A percentile compares a stretch with the other conserved stretches of the same genome.
These are phyloP conservation scores for Daboia siamensis DNA, from an alignment of 2,113 vertebrate genomes.

Conservation along the genomic window DNA sequence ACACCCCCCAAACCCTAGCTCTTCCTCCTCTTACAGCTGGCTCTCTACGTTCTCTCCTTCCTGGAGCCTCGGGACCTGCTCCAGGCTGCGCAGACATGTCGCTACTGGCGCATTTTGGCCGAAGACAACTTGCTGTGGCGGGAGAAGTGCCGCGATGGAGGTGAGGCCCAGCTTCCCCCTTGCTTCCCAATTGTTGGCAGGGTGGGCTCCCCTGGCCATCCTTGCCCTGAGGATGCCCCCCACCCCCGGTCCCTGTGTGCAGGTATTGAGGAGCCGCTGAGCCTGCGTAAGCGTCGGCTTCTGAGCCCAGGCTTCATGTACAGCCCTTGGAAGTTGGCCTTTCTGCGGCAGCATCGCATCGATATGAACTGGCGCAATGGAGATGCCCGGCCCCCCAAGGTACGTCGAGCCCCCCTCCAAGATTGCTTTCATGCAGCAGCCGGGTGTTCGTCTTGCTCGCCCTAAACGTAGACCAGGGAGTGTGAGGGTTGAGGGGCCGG, in stretches of 20 bases:
- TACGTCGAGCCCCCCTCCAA: neutral
- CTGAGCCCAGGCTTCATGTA: conserved; percentile 65
- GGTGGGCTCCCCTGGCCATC: neutral
- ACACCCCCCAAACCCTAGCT: neutral
- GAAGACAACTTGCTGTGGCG: conserved; percentile 64
- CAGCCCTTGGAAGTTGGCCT: conserved; percentile 67
- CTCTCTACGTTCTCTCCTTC: conserved; percentile 52
- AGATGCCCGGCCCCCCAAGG: conserved; percentile 64
- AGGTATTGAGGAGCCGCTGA: conserved; percentile 64
- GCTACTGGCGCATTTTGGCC: conserved; percentile 63
- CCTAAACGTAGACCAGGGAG: neutral
- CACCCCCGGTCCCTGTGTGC: neutral
- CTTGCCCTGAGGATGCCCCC: fast-evolving
- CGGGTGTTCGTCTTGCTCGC: neutral
- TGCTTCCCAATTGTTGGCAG: neutral
- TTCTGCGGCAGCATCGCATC: conserved; percentile 62
- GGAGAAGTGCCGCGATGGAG: conserved; percentile 65
- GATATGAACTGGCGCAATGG: conserved; percentile 67
- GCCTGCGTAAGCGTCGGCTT: conserved; percentile 52
- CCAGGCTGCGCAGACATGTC: conserved; percentile 53
- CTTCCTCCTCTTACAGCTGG: conserved; percentile 8
- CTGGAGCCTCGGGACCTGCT: conserved; percentile 63
- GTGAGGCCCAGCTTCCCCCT: conserved; percentile 5
- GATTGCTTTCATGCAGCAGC: neutral
- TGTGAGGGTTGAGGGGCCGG: neutral